A percentile compares a stretch with the other conserved stretches of the same genome.
These are phyloP conservation scores for Hirudinaria manillensis DNA, from an alignment of 2,888 invertebrate genomes.

Conservation along the genomic window DNA sequence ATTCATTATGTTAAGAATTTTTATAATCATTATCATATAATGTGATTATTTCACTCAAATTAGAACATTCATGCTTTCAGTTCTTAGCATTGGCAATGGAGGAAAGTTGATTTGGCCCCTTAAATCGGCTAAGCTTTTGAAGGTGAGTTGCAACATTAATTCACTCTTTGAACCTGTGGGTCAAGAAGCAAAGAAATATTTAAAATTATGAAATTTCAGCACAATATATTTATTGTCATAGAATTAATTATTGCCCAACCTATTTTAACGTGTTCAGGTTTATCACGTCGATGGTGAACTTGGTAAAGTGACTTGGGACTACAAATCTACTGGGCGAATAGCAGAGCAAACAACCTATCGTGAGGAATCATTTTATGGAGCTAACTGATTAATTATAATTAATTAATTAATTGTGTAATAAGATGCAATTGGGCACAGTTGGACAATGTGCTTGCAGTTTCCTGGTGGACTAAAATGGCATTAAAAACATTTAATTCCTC, in stretches of 20 bases:
- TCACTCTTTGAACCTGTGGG: not conserved
- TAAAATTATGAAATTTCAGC: too few species aligned
- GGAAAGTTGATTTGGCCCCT: not conserved
- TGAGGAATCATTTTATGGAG: constrained; percentile 42
- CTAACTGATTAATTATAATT: not conserved
- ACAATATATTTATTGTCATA: not conserved
- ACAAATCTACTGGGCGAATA: constrained; percentile 43
- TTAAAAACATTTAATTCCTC: too few species aligned
- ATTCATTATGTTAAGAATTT: not conserved
- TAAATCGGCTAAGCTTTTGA: constrained; percentile 1
- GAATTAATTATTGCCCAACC: not conserved
- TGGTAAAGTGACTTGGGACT: constrained; percentile 47
- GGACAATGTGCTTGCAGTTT: too few species aligned
- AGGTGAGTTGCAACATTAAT: not conserved
- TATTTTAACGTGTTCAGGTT: constrained; percentile 42
- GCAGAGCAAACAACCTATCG: constrained; percentile 47
- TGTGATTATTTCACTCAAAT: not conserved
- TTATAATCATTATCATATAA: too few species aligned
- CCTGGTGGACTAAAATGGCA: too few species aligned
- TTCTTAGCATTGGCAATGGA: constrained; percentile 21
- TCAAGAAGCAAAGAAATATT: too few species aligned
- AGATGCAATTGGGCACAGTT: too few species aligned
- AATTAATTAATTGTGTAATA: not conserved
- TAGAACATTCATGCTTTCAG: not conserved
- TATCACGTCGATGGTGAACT: constrained; percentile 49